Conservation (phyloP, 2,113 vertebrate genomes). For the Mesoclemmys tuberculata region DNA sequence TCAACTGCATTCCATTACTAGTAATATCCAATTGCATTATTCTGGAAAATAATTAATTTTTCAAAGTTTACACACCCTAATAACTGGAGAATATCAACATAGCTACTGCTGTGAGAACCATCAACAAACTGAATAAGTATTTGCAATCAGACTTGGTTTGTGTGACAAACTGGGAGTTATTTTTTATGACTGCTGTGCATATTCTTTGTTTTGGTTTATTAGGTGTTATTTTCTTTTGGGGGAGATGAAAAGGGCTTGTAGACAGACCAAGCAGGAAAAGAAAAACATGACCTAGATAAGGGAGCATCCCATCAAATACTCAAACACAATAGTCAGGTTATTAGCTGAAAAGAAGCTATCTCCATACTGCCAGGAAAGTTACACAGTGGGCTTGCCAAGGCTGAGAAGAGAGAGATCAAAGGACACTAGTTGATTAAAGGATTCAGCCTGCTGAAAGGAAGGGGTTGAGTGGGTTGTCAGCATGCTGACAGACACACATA, state of each 20-base stretch:
- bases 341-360: neutral
- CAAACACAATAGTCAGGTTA: neutral
- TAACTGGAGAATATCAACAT: neutral
- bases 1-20: neutral
- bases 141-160: neutral
- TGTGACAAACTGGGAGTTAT: neutral
- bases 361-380: neutral
- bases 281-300: neutral
- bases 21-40: neutral
- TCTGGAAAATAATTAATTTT: neutral
- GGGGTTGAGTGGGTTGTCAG: neutral
- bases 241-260: neutral
- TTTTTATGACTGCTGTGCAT: neutral
- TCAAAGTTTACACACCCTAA: neutral
- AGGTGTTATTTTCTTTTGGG: neutral
- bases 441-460: neutral
- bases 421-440: neutral
- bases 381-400: neutral
- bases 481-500: neutral
- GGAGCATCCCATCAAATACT: neutral
- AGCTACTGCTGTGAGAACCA: neutral
- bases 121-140: neutral
- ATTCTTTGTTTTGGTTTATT: neutral
- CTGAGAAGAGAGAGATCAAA: neutral
- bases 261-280: neutral